Base-by-base conservation (phyloP, 2,797 vertebrate species). In the Dicrostonyx torquatus region DNA sequence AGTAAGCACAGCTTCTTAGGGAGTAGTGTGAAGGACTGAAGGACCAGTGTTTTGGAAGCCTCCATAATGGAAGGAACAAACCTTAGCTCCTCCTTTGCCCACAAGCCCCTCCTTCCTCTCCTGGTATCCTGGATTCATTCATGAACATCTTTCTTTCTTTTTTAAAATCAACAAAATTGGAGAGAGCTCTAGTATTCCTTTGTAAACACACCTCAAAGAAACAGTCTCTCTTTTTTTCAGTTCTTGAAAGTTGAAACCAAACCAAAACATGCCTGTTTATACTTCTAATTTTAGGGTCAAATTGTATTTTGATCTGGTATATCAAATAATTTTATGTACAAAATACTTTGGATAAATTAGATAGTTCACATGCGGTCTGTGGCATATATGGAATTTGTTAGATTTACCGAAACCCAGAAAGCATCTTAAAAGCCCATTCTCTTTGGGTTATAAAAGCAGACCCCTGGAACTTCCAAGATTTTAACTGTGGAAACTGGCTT, bases 81-180 rank as follows among this genome's bases (percentile, higher is more conserved):
- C 75, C 26, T 64, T 53, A 34, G 55, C 1, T 0, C 50, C 82
- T 68, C 34, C 60, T 45, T 15, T 7, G 37, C 84, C 89, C 83
- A 82, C 6, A 94, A 96, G 37, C 90, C 89, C 40, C 88, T 96
- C 75, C 37, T 8, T 80, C 55, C 50, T 93, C 93, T 34, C 60
- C 14, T 60, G 82, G 58, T 62, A 78, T 12, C 37, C 58, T 88
- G 94, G 91, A 93, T 94, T 97, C 94, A 97, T 97, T 95, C 95
- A 97, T 97, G 94, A 93, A 93, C 48, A 78, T 96, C 92, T 93
- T 85, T 93, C 92, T 96, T 96, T 82, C 6, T 43, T 6, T 53
- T 17, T 15, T 53, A 93, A 96, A 96, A 96, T 96, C 95, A 97
- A 79, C 91, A 91, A 94, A 96, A 83, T 87, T 94, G 18, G 60